These are phyloP conservation scores for Scomber colias DNA, from an alignment of 2,113 vertebrate genomes.

Conservation along the genomic window DNA sequence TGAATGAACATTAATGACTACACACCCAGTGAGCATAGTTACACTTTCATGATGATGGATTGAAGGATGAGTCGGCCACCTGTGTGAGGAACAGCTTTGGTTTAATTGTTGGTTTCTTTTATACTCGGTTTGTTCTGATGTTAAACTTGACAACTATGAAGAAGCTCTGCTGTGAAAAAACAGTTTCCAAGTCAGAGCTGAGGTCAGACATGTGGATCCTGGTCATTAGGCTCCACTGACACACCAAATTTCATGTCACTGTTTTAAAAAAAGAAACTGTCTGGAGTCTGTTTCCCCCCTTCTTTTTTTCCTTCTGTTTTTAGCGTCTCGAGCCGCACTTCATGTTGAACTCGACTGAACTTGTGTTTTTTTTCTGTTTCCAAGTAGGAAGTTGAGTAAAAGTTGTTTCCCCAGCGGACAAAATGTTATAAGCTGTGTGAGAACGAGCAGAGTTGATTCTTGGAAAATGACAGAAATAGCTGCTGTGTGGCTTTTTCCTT, in stretches of 20 bases:
- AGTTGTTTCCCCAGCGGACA: slow-evolving; percentile 1
- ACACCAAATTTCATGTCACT: slow-evolving; percentile 29
- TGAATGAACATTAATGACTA: neutral
- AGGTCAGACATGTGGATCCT: slow-evolving; percentile 35
- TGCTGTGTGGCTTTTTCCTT: neutral
- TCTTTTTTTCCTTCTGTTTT: neutral
- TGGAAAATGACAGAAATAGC: slow-evolving; percentile 43
- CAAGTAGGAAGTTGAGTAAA: slow-evolving; percentile 23
- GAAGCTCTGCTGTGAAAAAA: slow-evolving; percentile 26
- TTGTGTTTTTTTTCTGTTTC: slow-evolving; percentile 15
- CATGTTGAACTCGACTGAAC: neutral
- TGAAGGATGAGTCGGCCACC: neutral
- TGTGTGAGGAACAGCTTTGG: neutral
- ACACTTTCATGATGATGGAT: neutral
- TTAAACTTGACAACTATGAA: neutral
- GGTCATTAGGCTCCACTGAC: slow-evolving; percentile 12
- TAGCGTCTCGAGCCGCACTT: neutral
- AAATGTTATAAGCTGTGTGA: neutral
- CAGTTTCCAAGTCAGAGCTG: neutral
- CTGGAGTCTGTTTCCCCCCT: slow-evolving; percentile 1
- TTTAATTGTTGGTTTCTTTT: neutral
- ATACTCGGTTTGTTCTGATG: neutral
- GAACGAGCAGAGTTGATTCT: neutral
- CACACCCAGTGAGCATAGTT: neutral
- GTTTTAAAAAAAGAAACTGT: slow-evolving; percentile 17